Conservation (phyloP, 2,888 invertebrate genomes). For the Fragum whitleyi region DNA sequence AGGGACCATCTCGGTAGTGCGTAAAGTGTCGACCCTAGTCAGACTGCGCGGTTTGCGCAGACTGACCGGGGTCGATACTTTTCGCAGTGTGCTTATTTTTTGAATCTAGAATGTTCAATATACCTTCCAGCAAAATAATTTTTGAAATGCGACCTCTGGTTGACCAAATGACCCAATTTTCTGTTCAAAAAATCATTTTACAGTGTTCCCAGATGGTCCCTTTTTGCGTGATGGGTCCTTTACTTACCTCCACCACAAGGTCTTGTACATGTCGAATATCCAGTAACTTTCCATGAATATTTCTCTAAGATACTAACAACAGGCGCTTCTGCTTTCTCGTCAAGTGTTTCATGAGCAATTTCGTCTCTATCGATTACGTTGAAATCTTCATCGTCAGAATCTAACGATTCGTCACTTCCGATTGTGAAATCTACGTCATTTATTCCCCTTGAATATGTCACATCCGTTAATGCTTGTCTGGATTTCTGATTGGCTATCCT, state of each 20-base stretch:
- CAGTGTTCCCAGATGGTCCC: no score
- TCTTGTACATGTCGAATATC: slow-evolving; percentile 92
- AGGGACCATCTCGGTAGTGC: no score
- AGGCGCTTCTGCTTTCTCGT: neutral
- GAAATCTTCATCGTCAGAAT: neutral
- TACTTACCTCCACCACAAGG: slow-evolving; percentile 73
- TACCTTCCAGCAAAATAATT: no score
- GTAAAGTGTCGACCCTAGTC: no score
- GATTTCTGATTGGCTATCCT: neutral
- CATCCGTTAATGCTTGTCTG: slow-evolving; percentile 37
- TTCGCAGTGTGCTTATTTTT: no score
- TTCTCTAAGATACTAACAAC: slow-evolving; percentile 25
- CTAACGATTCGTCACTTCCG: neutral
- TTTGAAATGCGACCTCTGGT: no score
- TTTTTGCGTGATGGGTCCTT: no score
- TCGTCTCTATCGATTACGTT: slow-evolving; percentile 11
- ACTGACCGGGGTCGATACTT: no score
- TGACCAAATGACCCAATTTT: no score
- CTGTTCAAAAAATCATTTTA: no score
- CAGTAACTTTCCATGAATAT: slow-evolving; percentile 90
- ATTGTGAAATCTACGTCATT: slow-evolving; percentile 25
- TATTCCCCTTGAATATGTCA: slow-evolving; percentile 39
- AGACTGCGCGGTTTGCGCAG: no score
- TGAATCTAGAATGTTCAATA: no score
- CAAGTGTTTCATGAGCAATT: neutral